Percentiles rank a stretch among this genome's conserved stretches.
Evolutionary conservation across 2,113 vertebrate species (phyloP).

Genomic region (Puffinus mauretanicus): DNA sequence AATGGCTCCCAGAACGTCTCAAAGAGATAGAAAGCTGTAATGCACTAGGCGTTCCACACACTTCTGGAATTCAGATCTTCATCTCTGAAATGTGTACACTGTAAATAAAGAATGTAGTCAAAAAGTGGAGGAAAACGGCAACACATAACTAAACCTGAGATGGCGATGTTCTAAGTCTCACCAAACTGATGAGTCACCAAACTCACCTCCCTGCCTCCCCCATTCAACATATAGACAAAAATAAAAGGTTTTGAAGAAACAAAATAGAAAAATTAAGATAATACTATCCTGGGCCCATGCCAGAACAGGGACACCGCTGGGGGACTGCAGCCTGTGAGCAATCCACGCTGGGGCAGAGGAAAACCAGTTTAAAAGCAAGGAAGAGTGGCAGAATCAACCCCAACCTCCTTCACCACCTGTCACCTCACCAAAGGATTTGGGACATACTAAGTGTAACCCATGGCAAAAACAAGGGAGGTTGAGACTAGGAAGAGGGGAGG

Average conservation of each 20-base stretch:
- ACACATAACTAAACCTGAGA: neutral
- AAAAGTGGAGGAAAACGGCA: neutral
- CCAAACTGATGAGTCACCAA: neutral
- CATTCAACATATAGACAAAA: neutral
- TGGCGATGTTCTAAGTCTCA: neutral
- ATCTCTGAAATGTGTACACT: neutral
- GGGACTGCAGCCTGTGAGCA: neutral
- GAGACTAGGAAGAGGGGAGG: neutral
- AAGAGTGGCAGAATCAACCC: neutral
- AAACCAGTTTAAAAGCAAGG: neutral
- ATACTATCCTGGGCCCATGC: neutral
- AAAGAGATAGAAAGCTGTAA: neutral
- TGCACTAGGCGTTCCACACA: neutral
- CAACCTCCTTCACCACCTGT: neutral
- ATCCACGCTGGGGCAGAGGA: neutral
- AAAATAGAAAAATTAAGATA: neutral
- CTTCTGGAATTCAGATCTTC: neutral
- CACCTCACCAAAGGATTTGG: neutral
- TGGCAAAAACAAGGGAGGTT: neutral
- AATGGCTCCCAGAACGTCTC: neutral
- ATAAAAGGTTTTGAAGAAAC: neutral
- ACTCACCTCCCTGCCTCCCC: rapidly evolving
- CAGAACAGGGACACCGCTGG: neutral
- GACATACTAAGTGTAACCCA: neutral
- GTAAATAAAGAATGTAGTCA: neutral